Evolutionary conservation across 2,113 vertebrate genomes (phyloP).

Genomic region (Lates calcarifer): DNA sequence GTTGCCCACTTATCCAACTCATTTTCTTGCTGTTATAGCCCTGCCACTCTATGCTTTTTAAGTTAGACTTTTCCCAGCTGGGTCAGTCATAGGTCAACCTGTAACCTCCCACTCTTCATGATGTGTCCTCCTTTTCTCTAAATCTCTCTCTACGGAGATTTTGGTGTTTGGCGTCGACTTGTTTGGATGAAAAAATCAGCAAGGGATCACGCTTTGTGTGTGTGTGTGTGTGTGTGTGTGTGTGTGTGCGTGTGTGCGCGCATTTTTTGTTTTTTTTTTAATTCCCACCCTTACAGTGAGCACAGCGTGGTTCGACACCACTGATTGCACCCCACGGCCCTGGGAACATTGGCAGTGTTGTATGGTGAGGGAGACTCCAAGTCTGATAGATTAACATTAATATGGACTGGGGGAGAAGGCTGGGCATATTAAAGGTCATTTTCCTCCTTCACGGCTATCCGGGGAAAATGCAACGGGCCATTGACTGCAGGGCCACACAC

Average conservation of each 20-base stretch:
- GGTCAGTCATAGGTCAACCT: not conserved
- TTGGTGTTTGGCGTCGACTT: constrained; percentile 14
- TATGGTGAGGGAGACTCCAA: constrained; percentile 68
- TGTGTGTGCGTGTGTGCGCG: not conserved
- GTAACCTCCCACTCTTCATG: not conserved
- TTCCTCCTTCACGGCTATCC: constrained; percentile 70
- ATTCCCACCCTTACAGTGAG: constrained; percentile 53
- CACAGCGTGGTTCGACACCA: constrained; percentile 49
- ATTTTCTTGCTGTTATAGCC: not conserved
- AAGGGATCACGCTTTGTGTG: constrained; percentile 5
- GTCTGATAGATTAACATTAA: constrained; percentile 83
- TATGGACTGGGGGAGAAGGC: constrained; percentile 77
- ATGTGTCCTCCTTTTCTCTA: not conserved
- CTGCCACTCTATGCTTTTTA: not conserved
- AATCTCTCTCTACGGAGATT: not conserved
- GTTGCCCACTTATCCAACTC: not conserved
- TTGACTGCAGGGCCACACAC: constrained; percentile 79
- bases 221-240: not conserved
- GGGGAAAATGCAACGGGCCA: constrained; percentile 74
- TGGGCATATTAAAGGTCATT: constrained; percentile 75
- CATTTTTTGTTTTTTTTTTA: constrained; percentile 9
- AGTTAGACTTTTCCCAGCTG: not conserved
- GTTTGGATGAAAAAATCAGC: constrained; percentile 28
- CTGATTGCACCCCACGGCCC: constrained; percentile 79
- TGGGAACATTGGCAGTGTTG: constrained; percentile 76